Percentiles rank a stretch among this genome's conserved stretches.
Conservation (phyloP, 2,113 vertebrate genomes). For the Empidonax alnorum region DNA sequence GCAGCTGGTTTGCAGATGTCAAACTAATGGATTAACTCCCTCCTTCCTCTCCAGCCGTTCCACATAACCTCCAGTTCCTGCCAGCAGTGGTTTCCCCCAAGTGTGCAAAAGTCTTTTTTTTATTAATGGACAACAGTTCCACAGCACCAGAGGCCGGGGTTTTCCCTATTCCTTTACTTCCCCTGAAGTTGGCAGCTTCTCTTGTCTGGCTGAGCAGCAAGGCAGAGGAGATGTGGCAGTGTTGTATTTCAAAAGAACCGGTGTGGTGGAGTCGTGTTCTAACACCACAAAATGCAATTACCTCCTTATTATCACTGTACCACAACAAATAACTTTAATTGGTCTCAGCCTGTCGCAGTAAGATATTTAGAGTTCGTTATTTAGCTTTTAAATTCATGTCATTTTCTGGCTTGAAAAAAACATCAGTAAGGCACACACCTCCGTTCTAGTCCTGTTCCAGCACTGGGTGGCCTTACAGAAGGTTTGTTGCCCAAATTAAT, state of each 20-base stretch:
- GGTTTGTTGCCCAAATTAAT: neutral
- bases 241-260: neutral
- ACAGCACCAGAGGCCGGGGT: neutral
- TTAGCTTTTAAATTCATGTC: neutral
- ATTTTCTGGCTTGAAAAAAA: neutral
- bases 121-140: neutral
- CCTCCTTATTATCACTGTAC: neutral
- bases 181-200: neutral
- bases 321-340: neutral
- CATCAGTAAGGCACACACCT: neutral
- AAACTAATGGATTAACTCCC: neutral
- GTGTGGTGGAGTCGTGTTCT: neutral
- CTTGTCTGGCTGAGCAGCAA: neutral
- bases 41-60: neutral
- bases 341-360: neutral
- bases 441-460: neutral
- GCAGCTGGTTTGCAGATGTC: neutral
- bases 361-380: neutral
- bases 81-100: neutral
- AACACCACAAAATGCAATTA: neutral
- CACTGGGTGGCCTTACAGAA: rapidly evolving
- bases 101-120: neutral
- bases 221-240: neutral
- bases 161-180: neutral
- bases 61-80: neutral